phyloP scores from a whole-genome alignment of 2,888 invertebrate species.

The Eugnorisma glareosa region DNA sequence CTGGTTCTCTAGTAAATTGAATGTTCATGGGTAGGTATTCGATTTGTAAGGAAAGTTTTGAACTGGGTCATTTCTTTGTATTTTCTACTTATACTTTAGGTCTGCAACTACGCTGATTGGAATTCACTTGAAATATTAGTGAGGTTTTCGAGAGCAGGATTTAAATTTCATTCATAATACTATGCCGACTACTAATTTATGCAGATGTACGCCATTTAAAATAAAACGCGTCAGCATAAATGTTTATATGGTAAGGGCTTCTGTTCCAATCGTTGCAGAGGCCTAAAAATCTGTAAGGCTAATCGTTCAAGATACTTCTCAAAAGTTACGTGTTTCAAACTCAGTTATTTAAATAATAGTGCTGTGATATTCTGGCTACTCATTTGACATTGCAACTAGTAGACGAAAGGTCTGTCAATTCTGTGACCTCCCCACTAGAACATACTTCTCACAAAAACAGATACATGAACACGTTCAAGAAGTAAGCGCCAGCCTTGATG shows the following conservation, averaged over 20 bases:
- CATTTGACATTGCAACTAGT: too few species aligned
- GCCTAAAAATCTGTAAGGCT: too few species aligned
- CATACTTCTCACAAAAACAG: not conserved
- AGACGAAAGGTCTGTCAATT: not conserved
- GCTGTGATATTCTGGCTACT: too few species aligned
- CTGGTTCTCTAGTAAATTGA: conserved; percentile 18
- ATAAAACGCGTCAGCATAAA: not conserved
- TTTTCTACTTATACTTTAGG: conserved; percentile 1
- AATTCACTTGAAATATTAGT: not conserved
- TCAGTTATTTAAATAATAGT: too few species aligned
- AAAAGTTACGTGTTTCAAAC: too few species aligned
- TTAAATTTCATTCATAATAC: too few species aligned
- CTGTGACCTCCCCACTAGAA: not conserved
- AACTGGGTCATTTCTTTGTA: not conserved
- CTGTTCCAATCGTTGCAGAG: not conserved
- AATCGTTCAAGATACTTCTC: too few species aligned
- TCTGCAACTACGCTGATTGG: conserved; percentile 26
- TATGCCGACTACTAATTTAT: too few species aligned
- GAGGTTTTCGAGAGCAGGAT: not conserved
- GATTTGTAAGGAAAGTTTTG: conserved; percentile 6
- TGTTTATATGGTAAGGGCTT: not conserved
- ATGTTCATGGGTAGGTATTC: conserved; percentile 16
- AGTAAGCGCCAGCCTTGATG: too few species aligned
- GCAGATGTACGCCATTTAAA: not conserved
- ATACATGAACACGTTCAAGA: not conserved